Evolutionary conservation across 2,888 invertebrate genomes (phyloP), one percentile per base, ranked within the genome.

Genomic region (Morpho helenor): DNA sequence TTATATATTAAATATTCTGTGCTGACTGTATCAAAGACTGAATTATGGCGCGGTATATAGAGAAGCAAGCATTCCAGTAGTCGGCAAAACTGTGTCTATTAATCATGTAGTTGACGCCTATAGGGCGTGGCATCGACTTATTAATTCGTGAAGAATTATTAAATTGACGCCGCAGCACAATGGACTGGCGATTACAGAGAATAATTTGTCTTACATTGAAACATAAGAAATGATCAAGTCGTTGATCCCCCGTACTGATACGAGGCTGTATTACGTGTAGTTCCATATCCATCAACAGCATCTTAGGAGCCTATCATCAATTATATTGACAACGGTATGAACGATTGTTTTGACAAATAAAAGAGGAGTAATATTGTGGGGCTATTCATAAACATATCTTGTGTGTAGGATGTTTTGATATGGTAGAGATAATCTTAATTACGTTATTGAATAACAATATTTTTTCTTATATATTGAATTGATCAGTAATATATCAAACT

Each of bases 71-170:
- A 75, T 72, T 75, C 75, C 86, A 82, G 85, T 87, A 88, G 87
- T 84, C 81, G 78, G 72, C 68, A 76, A 74, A 74, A 76, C 75
- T 71, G 72, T 75, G 68, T 77, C 76, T 85, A 88, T 89, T 87
- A 87, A 88, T 89, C 83, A 85, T 74, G 67, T 66, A 73, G 87
- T 82, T 75, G 82, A 87, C 89, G 88, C 90, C 90, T 87, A 82
- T 75, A 69, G 78, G 89, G 90, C 89, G 90, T 74, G 77, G 89
- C 83, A 64, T 73, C 61, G 63, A 68, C 80, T 87, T 88, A 88
- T 89, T 89, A 88, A 88, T 87, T 86, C 84, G 72, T 74, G 72
- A 75, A 69, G 78, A 81, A 81, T 84, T 84, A 85, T 83, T 82
- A 85, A 83, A 80, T 80, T 76, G 70, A 78, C 77, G 74, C 72